These are phyloP conservation scores for Coptodon rendalli DNA, from an alignment of 2,113 vertebrate species.

Conservation along the genomic window DNA sequence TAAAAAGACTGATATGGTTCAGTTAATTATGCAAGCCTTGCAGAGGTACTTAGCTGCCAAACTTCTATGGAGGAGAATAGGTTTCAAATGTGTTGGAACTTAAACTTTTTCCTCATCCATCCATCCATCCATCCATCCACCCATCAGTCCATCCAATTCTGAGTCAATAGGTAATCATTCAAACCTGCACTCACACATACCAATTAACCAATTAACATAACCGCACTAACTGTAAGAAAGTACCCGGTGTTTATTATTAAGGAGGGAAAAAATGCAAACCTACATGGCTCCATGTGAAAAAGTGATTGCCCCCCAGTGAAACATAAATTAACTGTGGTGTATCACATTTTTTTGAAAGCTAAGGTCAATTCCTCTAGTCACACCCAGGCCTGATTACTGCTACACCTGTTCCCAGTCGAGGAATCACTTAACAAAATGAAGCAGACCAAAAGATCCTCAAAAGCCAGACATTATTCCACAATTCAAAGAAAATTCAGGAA, in stretches of 20 bases:
- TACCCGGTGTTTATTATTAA: neutral
- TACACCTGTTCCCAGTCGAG: neutral
- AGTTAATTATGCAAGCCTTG: neutral
- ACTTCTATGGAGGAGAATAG: neutral
- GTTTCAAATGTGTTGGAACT: neutral
- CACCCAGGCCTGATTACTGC: neutral
- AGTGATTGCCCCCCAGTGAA: neutral
- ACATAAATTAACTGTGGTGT: neutral
- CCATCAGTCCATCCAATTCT: neutral
- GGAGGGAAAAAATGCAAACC: neutral
- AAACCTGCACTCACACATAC: neutral
- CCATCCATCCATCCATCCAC: neutral
- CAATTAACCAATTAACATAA: neutral
- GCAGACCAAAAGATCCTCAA: neutral
- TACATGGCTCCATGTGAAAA: neutral
- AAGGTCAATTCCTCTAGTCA: neutral
- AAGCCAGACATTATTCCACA: neutral
- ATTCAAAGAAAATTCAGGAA: neutral
- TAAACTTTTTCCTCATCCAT: neutral
- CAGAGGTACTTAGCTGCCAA: neutral
- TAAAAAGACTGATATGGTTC: neutral
- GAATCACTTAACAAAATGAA: neutral
- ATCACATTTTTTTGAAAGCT: neutral
- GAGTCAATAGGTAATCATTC: neutral
- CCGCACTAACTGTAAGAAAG: neutral